Evolutionary conservation across 2,113 vertebrate genomes (phyloP), one percentile per base, ranked within the genome.

Genomic region (Sula dactylatra): DNA sequence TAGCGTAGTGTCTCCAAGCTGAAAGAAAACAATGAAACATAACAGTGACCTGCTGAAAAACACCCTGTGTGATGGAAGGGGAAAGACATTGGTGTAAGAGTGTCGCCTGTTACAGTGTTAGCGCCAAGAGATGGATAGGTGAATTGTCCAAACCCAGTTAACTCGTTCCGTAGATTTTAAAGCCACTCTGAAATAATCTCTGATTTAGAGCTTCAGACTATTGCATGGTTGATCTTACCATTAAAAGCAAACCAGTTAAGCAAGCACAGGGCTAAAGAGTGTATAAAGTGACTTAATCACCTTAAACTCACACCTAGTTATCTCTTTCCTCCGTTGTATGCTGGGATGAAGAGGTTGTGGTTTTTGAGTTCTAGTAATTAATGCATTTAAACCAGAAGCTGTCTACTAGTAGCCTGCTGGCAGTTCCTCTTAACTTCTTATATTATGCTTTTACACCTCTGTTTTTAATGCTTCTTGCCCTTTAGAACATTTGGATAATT

Each of bases 171-270:
- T 61, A 42, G 56, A 82, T 40, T 50, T 77, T 36, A 47, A 84
- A 91, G 58, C 61, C 36, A 12, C 25, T 89, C 42, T 85, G 56
- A 82, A 95, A 77, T 74, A n/a, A 11, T 49, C 67, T 92, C 29
- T 52, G 73, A 76, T 84, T 89, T 67, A 79, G 80, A 79, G 42
- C 80, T 88, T 81, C 5, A 1, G 18, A 47, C 92, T 47, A 67
- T 59, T 84, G 25, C 29, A 19, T 44, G 45, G 50, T 92, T 56
- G 55, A 52, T 78, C 42, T 93, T 88, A 12, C 2, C 71, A 92
- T 89, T 89, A 76, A 79, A 93, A 92, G 34, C 72, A 93, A 95
- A 91, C 92, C 40, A 92, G 92, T 94, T 92, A 52, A 76, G 40
- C 84, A 38, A 93, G 88, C 56, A 26, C 9, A 26, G 36, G 22